Evolutionary conservation across 2,113 vertebrate species (phyloP).

Genomic region (Neotoma lepida): DNA sequence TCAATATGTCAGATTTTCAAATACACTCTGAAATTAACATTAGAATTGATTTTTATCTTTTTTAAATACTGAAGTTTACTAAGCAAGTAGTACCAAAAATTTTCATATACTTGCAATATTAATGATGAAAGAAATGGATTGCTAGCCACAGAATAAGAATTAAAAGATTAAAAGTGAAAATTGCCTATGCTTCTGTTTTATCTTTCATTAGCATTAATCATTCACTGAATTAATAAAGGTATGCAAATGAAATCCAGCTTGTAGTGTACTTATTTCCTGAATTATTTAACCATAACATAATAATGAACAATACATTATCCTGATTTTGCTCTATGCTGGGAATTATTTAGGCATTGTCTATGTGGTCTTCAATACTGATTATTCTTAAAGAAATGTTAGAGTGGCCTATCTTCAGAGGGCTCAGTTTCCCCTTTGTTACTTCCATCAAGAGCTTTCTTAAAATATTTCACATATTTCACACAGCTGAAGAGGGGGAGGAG

Average conservation of each 20-base stretch:
- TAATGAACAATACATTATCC: neutral
- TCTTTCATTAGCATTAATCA: slow-evolving; percentile 33
- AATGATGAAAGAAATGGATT: slow-evolving; percentile 15
- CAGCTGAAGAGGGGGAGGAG: neutral
- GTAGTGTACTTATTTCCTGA: slow-evolving; percentile 19
- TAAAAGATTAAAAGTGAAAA: neutral
- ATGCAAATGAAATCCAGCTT: slow-evolving; percentile 14
- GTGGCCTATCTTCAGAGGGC: neutral
- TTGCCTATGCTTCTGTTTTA: neutral
- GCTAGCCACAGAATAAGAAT: slow-evolving; percentile 38
- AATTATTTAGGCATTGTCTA: slow-evolving; percentile 28
- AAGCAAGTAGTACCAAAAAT: neutral
- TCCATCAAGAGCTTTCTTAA: neutral
- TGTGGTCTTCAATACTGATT: neutral
- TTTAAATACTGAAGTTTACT: slow-evolving; percentile 1
- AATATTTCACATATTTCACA: neutral
- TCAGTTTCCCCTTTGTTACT: neutral
- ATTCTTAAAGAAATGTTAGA: neutral
- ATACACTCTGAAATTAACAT: slow-evolving; percentile 43
- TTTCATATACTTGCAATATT: neutral
- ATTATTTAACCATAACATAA: slow-evolving; percentile 24
- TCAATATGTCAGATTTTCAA: slow-evolving; percentile 37
- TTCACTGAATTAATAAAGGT: slow-evolving; percentile 35
- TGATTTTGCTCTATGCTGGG: slow-evolving; percentile 19
- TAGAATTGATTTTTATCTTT: neutral